These are phyloP conservation scores for Leptopilina boulardi DNA, from an alignment of 1,140 invertebrate species.

Conservation along the genomic window DNA sequence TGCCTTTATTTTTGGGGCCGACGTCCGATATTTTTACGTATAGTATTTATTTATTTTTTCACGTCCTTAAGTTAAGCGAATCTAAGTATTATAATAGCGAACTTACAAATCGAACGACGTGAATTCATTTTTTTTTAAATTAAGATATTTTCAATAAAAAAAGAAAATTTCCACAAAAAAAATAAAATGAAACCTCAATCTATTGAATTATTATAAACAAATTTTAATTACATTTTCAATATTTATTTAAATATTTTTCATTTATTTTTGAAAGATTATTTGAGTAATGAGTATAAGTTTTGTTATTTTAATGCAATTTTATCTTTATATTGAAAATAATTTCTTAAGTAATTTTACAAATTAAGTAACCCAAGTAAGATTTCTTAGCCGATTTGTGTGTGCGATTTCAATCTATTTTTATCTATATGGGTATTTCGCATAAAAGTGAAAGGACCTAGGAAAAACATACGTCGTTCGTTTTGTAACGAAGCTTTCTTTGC, in stretches of 20 bases:
- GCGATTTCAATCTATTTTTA: constrained; percentile 21
- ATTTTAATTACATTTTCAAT: too few species aligned
- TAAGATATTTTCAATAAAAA: too few species aligned
- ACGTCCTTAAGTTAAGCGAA: constrained; percentile 66
- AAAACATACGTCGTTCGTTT: constrained; percentile 12
- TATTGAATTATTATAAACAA: too few species aligned
- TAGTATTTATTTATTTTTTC: constrained; percentile 75
- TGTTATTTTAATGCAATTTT: constrained; percentile 40
- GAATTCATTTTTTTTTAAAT: too few species aligned
- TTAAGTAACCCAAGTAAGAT: neutral
- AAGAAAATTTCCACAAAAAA: too few species aligned
- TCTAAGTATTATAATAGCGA: constrained; percentile 59
- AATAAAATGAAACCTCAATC: too few species aligned
- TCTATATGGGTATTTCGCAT: constrained; percentile 46
- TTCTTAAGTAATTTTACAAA: neutral
- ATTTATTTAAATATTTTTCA: too few species aligned
- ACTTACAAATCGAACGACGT: constrained; percentile 52
- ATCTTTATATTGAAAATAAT: constrained; percentile 13
- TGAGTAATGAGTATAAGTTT: neutral
- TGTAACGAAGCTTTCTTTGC: constrained; percentile 40
- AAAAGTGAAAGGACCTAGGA: constrained; percentile 43
- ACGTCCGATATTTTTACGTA: constrained; percentile 58
- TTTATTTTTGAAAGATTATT: too few species aligned
- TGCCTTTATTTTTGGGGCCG: constrained; percentile 47
- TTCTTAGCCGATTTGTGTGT: neutral